Evolutionary conservation across 2,797 vertebrate species (phyloP).

Genomic region (Propithecus deckenii): DNA sequence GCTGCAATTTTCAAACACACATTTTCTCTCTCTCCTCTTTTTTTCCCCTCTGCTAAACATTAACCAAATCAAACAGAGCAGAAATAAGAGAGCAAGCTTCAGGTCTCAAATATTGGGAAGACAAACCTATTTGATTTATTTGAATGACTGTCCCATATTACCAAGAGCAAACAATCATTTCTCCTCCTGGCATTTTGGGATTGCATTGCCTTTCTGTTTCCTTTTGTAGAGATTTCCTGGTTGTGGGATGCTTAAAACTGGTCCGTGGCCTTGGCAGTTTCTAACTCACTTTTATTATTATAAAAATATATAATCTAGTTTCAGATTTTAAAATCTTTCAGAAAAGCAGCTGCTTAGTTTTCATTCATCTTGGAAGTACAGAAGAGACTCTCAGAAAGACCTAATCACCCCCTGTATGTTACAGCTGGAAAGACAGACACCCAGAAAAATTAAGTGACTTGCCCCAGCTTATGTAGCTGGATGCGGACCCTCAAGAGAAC

Average conservation of each 20-base stretch:
- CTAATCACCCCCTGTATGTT: neutral
- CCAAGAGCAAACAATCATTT: conserved; percentile 46
- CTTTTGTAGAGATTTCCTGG: neutral
- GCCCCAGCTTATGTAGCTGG: neutral
- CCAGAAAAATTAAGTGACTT: neutral
- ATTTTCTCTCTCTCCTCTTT: neutral
- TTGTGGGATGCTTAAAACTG: neutral
- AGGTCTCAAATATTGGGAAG: conserved; percentile 26
- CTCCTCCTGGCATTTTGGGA: conserved; percentile 14
- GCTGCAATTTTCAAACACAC: conserved; percentile 51
- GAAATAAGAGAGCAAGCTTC: conserved; percentile 55
- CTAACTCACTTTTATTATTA: neutral
- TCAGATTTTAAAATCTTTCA: conserved; percentile 38
- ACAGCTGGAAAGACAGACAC: neutral
- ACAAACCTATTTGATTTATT: conserved; percentile 51
- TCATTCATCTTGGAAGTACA: neutral
- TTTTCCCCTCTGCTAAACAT: neutral
- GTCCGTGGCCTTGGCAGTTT: neutral
- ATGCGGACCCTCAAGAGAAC: neutral
- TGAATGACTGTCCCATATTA: conserved; percentile 18
- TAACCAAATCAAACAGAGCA: conserved; percentile 48
- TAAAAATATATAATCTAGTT: neutral
- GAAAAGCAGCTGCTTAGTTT: neutral
- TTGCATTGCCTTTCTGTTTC: conserved; percentile 8
- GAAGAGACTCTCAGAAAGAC: neutral